Base-by-base conservation (phyloP, 2,113 vertebrate genomes). In the Danionella cerebrum region DNA sequence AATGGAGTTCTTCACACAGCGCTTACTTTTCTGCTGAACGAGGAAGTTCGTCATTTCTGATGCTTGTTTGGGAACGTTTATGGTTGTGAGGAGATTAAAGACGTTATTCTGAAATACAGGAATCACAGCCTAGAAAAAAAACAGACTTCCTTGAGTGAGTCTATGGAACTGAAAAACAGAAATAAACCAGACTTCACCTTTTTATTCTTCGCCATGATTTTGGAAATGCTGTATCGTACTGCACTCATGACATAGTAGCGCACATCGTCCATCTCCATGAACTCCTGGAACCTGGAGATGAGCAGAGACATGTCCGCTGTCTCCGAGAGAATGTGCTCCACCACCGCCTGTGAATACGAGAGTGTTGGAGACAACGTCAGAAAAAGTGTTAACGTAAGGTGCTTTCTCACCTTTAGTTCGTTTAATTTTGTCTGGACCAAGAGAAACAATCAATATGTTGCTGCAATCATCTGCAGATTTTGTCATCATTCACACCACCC, bases 271-370 rank as follows among this genome's bases (percentile, higher is more conserved):
- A 91, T 87, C 24, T 95, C 91, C 35, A 98, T 70, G 16, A 88
- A 94, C 27, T 93, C 90, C 73, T 90, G 91, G 70, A 95, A 96
- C 73, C 88, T 90, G 24, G 90, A 91, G 74, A 96, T 91, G 7
- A 96, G 88, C 33, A 91, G 80, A 0, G 90, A 78, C 31, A 74
- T 83, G 1, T 97, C 91, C 14, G 86, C 81, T 0, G 82, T 62
- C 1, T 52, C 35, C 0, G 89, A 89, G 0, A 98, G 80, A 21
- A 99, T 80, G 66, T 80, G 78, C 6, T 77, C 70, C 3, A 98
- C 86, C 55, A 95, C 82, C 0, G 75, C 71, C 96, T 98, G 71
- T 14, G 1, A 2, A 66, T n/a, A 58, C 11, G 33, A 67, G 27
- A 22, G 24, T 51, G 3, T 38, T n/a, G n/a, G n/a, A n/a, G 18